phyloP scores from a whole-genome alignment of 2,797 vertebrate species.

The Triplophysa bombifrons region DNA sequence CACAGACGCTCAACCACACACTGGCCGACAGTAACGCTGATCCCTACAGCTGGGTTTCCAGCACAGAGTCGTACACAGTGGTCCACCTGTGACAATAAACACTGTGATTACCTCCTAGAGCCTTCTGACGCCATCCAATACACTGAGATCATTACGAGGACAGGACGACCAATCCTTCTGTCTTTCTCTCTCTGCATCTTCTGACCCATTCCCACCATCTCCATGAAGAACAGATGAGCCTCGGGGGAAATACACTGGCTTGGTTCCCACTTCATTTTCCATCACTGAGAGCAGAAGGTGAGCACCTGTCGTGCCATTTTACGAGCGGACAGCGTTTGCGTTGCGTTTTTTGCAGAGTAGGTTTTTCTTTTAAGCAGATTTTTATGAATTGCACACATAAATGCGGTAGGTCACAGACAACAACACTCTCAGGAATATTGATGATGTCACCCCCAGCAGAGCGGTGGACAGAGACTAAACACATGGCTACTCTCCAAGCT shows the following conservation, averaged over 20 bases:
- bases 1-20: conserved; percentile 3
- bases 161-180: conserved; percentile 45
- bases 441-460: neutral
- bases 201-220: conserved; percentile 34
- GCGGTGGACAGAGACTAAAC: neutral
- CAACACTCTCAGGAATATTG: neutral
- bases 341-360: neutral
- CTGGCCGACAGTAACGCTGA: conserved; percentile 53
- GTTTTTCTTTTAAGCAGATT: neutral
- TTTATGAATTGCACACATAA: neutral
- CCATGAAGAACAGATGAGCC: conserved; percentile 29
- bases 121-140: conserved; percentile 68
- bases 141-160: conserved; percentile 63
- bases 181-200: conserved; percentile 32
- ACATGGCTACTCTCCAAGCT: neutral
- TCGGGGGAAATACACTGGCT: conserved; percentile 40
- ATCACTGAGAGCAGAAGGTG: conserved; percentile 47
- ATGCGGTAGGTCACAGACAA: neutral
- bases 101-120: conserved; percentile 69
- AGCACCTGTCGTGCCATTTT: conserved; percentile 35
- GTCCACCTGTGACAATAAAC: conserved; percentile 78
- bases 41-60: conserved; percentile 69
- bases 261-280: conserved; percentile 40
- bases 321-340: neutral
- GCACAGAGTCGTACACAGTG: conserved; percentile 61